These are phyloP conservation scores for Rhagophthalmus giganteus DNA, from an alignment of 2,888 invertebrate species.

Conservation along the genomic window DNA sequence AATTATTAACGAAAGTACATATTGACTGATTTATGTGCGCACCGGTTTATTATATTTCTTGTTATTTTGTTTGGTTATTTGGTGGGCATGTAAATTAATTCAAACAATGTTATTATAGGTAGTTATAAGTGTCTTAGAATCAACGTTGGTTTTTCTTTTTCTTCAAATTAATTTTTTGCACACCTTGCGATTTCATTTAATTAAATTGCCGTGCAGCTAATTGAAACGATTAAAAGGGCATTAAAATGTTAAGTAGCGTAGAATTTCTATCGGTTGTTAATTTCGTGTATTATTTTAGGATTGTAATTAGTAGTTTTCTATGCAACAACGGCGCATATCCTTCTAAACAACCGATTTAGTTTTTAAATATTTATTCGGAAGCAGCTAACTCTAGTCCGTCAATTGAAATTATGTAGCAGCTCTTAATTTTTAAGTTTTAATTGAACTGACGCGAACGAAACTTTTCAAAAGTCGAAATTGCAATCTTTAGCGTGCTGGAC, in stretches of 20 bases:
- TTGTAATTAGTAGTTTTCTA: no score
- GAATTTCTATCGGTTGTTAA: no score
- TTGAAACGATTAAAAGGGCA: slow-evolving; percentile 12
- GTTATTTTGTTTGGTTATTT: slow-evolving; percentile 9
- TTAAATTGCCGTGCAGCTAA: slow-evolving; percentile 8
- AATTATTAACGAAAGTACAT: slow-evolving; percentile 11
- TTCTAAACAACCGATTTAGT: no score
- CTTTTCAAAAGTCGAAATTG: no score
- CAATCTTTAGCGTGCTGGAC: slow-evolving; percentile 20
- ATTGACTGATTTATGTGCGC: slow-evolving; percentile 10
- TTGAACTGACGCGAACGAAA: background rate
- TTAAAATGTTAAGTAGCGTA: no score
- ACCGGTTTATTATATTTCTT: slow-evolving; percentile 3
- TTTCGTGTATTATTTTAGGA: slow-evolving; percentile 3
- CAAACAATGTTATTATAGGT: slow-evolving; percentile 11
- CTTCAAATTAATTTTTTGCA: background rate
- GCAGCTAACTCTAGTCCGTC: no score
- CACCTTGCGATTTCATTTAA: no score
- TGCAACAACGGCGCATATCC: no score
- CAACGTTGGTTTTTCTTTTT: slow-evolving; percentile 20
- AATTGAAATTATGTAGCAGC: no score
- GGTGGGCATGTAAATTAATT: slow-evolving; percentile 2
- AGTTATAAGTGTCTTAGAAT: slow-evolving; percentile 24
- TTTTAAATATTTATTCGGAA: no score
- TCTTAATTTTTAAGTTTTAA: slow-evolving; percentile 12